Evolutionary conservation across 2,888 invertebrate species (phyloP).

Genomic region (Tineola bisselliella): DNA sequence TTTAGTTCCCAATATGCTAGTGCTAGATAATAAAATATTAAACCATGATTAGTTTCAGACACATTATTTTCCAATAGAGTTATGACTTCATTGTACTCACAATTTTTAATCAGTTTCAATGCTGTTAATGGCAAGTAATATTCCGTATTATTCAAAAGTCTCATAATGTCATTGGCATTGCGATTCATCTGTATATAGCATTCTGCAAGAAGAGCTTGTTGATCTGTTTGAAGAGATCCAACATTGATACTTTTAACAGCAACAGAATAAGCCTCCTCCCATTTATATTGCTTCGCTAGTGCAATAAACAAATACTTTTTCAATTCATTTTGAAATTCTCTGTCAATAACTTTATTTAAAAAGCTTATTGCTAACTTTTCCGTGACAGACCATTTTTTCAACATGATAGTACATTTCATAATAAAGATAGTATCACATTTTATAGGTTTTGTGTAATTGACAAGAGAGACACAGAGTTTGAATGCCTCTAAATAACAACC

Average conservation of each 20-base stretch:
- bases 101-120: constrained; percentile 54
- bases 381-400: constrained; percentile 49
- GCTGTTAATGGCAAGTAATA: constrained; percentile 55
- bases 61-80: constrained; percentile 51
- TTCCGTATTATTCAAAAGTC: constrained; percentile 34
- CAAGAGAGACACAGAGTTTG: constrained; percentile 49
- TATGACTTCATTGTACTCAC: constrained; percentile 64
- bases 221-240: constrained; percentile 18
- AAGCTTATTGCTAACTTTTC: constrained; percentile 52
- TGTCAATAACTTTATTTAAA: constrained; percentile 41
- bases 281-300: constrained; percentile 55
- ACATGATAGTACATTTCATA: constrained; percentile 45
- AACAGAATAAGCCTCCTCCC: constrained; percentile 49
- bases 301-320: constrained; percentile 42
- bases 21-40: constrained; percentile 70
- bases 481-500: constrained; percentile 66
- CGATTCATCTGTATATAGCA: constrained; percentile 44
- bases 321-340: constrained; percentile 29
- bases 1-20: constrained; percentile 68
- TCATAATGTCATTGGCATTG: constrained; percentile 31
- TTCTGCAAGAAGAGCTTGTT: constrained; percentile 40
- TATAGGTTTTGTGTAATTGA: constrained; percentile 49
- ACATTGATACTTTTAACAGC: constrained; percentile 32
- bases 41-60: constrained; percentile 35
- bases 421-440: constrained; percentile 43